Base-by-base conservation (phyloP, 2,888 invertebrate species). In the Hartigia nigra region DNA sequence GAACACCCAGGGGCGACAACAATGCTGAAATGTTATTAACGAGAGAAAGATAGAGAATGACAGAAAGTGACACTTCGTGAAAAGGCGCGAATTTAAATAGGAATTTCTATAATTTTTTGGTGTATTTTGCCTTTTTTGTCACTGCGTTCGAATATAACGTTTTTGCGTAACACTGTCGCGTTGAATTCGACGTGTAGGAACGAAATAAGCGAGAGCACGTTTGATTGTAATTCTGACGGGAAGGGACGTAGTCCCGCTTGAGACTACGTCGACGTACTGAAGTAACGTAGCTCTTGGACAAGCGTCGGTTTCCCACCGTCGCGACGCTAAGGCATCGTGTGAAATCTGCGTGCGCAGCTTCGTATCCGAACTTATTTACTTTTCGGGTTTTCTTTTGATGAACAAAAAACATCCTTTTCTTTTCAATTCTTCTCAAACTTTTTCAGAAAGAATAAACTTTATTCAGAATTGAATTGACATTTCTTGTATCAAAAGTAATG, bases 191-290 rank as follows among this genome's bases (percentile, higher is more conserved):
- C 32, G 35, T 35, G 74, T n/a, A 69, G 75, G 31, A 74, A 36
- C 55, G 69, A 23, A 31, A 34, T 69, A 23, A 80, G 75, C 39
- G 79, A 76, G 80, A 82, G 81, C 83, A 83, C 83, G 83, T 80
- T 83, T 79, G 79, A 81, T 77, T 79, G 74, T 77, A 75, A 78
- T 75, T 78, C 80, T 79, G 76, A 78, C 75, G 76, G 69, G 80
- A 79, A 82, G 76, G 77, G 79, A 80, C 84, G 84, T 84, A 79
- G 78, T 79, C 82, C 81, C 82, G 81, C 82, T 79, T 81, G 80
- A 78, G 80, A 80, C 78, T 79, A 75, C 81, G 82, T 81, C 82
- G 83, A 84, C 80, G 81, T 82, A 84, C 84, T 84, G 84, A 79
- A 81, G 82, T 75, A 79, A 23, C 55, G 55, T 23, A 9, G 23